phyloP scores from a whole-genome alignment of 2,888 invertebrate species.

The Pantelozetes paolii region DNA sequence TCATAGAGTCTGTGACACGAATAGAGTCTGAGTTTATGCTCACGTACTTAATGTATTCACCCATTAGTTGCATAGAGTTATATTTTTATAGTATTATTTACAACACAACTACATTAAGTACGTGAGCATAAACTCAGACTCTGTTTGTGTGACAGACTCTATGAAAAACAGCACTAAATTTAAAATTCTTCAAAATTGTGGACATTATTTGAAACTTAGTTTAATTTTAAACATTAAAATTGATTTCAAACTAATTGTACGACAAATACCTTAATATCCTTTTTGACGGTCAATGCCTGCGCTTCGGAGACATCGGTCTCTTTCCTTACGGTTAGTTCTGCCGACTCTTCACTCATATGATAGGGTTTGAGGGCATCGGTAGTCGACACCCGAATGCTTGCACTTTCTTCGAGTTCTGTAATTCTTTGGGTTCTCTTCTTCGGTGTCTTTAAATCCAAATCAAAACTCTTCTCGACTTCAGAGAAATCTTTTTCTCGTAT shows the following conservation, averaged over 20 bases:
- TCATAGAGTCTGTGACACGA: no score
- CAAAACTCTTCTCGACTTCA: constrained; percentile 12
- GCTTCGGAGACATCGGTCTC: constrained; percentile 23
- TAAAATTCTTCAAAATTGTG: neutral
- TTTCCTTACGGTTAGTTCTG: constrained; percentile 45
- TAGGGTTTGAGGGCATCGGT: constrained; percentile 39
- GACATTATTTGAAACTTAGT: no score
- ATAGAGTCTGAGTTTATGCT: no score
- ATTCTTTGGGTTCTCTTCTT: constrained; percentile 39
- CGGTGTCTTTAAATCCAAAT: neutral
- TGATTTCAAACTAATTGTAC: neutral
- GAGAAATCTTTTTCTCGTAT: neutral
- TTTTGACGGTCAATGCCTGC: neutral
- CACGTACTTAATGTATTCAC: no score
- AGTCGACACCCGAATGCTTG: constrained; percentile 35
- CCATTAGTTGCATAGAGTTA: no score
- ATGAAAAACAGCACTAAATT: no score
- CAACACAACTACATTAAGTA: no score
- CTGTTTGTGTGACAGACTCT: no score
- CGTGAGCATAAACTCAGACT: no score
- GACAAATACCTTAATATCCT: constrained; percentile 7
- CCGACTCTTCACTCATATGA: constrained; percentile 44
- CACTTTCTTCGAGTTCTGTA: constrained; percentile 39
- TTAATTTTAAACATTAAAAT: no score
- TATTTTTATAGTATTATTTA: no score